Conservation (phyloP, 2,888 invertebrate species). For the Oxystoma pomonae region DNA sequence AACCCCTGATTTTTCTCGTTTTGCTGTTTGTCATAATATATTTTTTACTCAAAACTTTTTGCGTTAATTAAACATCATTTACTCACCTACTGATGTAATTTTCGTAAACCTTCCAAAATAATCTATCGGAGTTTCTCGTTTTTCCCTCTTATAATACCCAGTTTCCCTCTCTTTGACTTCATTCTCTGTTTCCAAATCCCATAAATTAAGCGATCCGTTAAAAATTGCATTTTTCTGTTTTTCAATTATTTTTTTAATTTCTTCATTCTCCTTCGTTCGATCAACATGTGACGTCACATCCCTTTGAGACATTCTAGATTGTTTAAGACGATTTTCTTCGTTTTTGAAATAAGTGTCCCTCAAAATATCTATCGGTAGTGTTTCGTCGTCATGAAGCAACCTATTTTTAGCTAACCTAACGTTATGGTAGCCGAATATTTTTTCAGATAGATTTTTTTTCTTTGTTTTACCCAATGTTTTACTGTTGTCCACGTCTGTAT, state of each 20-base stretch:
- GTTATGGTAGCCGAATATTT: constrained; percentile 42
- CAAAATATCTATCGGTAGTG: constrained; percentile 45
- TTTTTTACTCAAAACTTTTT: too few relatives aligned
- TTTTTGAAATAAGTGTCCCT: constrained; percentile 45
- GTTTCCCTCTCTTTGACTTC: constrained; percentile 49
- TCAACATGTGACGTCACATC: constrained; percentile 42
- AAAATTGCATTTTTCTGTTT: constrained; percentile 35
- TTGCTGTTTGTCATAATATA: too few relatives aligned
- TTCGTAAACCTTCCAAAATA: constrained; percentile 29
- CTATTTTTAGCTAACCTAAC: constrained; percentile 41
- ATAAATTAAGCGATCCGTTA: constrained; percentile 44
- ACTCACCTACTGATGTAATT: constrained; percentile 44
- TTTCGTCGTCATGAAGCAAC: constrained; percentile 43
- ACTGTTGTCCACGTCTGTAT: constrained; percentile 11
- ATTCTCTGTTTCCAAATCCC: constrained; percentile 57
- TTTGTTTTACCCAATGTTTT: constrained; percentile 15
- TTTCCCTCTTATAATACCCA: constrained; percentile 39
- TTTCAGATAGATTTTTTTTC: constrained; percentile 41
- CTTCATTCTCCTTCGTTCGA: constrained; percentile 40
- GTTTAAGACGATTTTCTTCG: constrained; percentile 40
- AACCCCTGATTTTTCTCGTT: too few relatives aligned
- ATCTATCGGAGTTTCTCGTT: constrained; percentile 32
- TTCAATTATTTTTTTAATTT: constrained; percentile 39
- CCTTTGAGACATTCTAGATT: constrained; percentile 44
- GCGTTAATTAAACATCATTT: not conserved